phyloP scores from a whole-genome alignment of 2,113 vertebrate species.

The Atrichornis clamosus region DNA sequence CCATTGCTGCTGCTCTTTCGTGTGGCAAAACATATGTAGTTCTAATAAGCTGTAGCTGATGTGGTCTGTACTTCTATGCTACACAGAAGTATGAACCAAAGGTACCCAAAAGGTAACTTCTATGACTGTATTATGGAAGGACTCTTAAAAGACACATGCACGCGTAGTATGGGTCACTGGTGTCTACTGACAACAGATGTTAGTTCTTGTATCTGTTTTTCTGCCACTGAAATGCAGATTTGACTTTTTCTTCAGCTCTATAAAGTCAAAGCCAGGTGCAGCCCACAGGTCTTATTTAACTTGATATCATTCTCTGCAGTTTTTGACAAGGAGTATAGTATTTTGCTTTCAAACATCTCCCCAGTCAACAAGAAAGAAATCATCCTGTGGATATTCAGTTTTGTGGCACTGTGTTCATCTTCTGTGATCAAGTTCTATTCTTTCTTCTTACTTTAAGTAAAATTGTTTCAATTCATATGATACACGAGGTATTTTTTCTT shows the following conservation, averaged over 20 bases:
- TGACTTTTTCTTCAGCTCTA: neutral
- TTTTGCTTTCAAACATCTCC: conserved; percentile 41
- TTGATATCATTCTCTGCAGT: neutral
- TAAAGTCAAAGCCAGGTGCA: neutral
- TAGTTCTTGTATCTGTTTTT: neutral
- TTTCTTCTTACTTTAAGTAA: neutral
- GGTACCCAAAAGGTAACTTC: neutral
- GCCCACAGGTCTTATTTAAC: neutral
- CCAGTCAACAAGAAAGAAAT: conserved; percentile 30
- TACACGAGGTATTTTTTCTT: conserved; percentile 13
- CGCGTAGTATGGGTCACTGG: neutral
- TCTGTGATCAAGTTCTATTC: neutral
- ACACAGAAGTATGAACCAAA: neutral
- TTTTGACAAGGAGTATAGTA: neutral
- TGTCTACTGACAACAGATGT: neutral
- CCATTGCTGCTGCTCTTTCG: neutral
- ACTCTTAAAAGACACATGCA: neutral
- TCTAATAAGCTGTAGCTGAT: neutral
- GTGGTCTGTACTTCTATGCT: neutral
- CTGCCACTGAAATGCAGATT: neutral
- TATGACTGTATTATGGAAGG: neutral
- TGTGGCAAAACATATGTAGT: neutral
- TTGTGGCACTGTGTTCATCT: conserved; percentile 21
- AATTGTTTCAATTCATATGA: conserved; percentile 33
- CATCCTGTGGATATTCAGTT: neutral